Evolutionary conservation across 2,113 vertebrate species (phyloP).

Genomic region (Eolophus roseicapilla): DNA sequence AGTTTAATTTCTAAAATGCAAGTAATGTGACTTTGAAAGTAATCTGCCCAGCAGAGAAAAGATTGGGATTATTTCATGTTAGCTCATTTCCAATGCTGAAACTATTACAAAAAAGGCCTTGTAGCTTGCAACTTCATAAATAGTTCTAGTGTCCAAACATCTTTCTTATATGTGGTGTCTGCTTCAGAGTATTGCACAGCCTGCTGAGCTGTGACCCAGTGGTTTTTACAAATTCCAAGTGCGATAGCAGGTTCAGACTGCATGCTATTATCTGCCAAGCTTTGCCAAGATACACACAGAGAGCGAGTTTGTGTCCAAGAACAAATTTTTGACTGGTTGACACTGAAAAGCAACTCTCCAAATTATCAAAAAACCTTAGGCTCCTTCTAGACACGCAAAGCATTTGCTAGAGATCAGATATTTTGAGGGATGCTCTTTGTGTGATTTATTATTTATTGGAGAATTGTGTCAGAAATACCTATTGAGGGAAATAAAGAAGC

Average conservation of each 20-base stretch:
- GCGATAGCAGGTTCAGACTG: not conserved
- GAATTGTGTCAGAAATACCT: not conserved
- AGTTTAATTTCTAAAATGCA: not conserved
- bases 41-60: not conserved
- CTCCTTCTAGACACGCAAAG: not conserved
- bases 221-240: not conserved
- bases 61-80: not conserved
- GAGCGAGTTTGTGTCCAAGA: not conserved
- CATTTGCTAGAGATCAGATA: not conserved
- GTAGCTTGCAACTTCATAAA: not conserved
- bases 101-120: not conserved
- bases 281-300: not conserved
- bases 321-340: not conserved
- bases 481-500: not conserved
- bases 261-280: not conserved
- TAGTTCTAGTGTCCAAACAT: not conserved
- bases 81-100: not conserved
- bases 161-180: not conserved
- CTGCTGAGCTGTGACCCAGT: not conserved
- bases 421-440: not conserved
- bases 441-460: slow-evolving; percentile 38
- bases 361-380: not conserved
- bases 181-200: not conserved
- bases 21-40: not conserved
- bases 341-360: not conserved